Conservation (phyloP, 2,113 vertebrate species). For the Varanus salvator region DNA sequence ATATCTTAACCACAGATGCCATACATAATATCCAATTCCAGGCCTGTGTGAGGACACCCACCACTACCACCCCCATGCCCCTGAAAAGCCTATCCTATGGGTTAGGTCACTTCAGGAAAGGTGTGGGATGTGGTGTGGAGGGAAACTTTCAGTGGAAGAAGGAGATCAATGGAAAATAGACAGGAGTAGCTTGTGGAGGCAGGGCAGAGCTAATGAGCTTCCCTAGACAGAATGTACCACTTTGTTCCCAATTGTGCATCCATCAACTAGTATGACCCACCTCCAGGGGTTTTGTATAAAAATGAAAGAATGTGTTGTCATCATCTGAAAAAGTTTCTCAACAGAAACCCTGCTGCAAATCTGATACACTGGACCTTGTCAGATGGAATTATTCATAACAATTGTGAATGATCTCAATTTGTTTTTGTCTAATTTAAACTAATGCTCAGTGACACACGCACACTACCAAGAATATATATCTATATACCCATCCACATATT, state of each 20-base stretch:
- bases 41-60: not conserved
- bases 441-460: conserved; percentile 45
- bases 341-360: conserved; percentile 59
- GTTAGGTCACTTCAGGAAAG: not conserved
- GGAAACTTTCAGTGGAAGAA: not conserved
- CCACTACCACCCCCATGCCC: not conserved
- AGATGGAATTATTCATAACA: conserved; percentile 67
- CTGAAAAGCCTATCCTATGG: not conserved
- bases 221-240: conserved; percentile 33
- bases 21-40: not conserved
- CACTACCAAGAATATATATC: not conserved
- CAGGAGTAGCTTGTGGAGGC: not conserved
- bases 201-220: conserved; percentile 2
- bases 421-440: conserved; percentile 64
- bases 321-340: conserved; percentile 51
- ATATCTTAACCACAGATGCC: not conserved
- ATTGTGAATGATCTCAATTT: conserved; percentile 67
- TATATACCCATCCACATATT: too few relatives aligned
- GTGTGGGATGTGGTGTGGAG: not conserved
- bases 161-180: not conserved
- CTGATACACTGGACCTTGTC: conserved; percentile 44
- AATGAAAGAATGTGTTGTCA: conserved; percentile 58
- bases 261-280: conserved; percentile 52
- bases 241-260: conserved; percentile 71
- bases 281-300: conserved; percentile 58